Percentiles rank a stretch among this genome's conserved stretches.
These are phyloP conservation scores for Discoglossus pictus DNA, from an alignment of 2,797 vertebrate species.

Conservation along the genomic window DNA sequence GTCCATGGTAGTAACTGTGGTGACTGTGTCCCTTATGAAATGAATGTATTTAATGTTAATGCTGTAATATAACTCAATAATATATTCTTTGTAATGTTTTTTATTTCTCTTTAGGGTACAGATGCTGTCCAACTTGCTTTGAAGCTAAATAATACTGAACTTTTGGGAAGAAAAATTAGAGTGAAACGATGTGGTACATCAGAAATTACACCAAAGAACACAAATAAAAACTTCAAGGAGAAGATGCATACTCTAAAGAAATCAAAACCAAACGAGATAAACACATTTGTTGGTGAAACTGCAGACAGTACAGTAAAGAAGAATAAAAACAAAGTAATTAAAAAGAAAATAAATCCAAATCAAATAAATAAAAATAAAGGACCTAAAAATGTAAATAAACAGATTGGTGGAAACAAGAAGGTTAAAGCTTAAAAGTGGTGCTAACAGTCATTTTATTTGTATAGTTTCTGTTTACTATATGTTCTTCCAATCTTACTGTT, in stretches of 20 bases:
- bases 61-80: no score
- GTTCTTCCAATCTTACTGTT: no score
- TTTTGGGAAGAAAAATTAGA: conserved; percentile 3
- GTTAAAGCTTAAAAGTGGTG: neutral
- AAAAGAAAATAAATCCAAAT: no score
- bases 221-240: neutral
- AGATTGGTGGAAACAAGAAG: neutral
- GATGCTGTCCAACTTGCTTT: conserved; percentile 1
- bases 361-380: neutral
- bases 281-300: neutral
- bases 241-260: neutral
- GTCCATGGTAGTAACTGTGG: no score
- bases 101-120: neutral
- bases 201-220: neutral
- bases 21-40: no score
- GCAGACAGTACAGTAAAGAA: neutral
- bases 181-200: neutral
- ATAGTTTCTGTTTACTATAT: no score
- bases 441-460: no score
- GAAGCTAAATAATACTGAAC: conserved; percentile 5
- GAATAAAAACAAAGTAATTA: neutral
- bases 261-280: neutral
- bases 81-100: no score
- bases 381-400: neutral
- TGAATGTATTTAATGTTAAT: no score